phyloP scores from a whole-genome alignment of 2,113 vertebrate genomes.

The Cebus imitator region DNA sequence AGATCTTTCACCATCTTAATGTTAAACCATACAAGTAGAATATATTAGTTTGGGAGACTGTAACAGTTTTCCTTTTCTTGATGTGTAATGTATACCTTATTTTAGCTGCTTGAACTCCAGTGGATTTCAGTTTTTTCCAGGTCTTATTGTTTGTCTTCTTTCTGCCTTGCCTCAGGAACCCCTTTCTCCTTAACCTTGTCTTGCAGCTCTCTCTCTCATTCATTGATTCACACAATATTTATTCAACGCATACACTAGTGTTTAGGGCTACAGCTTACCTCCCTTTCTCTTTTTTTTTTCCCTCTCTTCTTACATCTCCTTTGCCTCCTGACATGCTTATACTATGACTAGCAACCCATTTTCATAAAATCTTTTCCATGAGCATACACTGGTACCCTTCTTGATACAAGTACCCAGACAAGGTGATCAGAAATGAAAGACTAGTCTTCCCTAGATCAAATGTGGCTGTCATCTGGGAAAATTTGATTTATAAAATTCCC shows the following conservation, averaged over 20 bases:
- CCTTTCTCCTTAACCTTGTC: background rate
- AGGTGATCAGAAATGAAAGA: background rate
- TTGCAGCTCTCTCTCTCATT: background rate
- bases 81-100: background rate
- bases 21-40: background rate
- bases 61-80: background rate
- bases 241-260: background rate
- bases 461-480: background rate
- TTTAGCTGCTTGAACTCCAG: background rate
- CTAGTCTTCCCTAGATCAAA: background rate
- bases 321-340: background rate
- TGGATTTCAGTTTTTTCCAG: conserved; percentile 10
- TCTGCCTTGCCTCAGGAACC: background rate
- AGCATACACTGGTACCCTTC: background rate
- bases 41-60: background rate
- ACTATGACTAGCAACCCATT: background rate
- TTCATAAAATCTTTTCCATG: background rate
- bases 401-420: background rate
- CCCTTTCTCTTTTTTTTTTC: background rate
- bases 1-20: background rate
- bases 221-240: background rate
- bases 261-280: background rate
- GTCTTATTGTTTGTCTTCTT: background rate
- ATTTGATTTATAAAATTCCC: background rate
- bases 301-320: background rate